Conservation (phyloP, 2,888 invertebrate genomes). For the Caradrina clavipalpis region DNA sequence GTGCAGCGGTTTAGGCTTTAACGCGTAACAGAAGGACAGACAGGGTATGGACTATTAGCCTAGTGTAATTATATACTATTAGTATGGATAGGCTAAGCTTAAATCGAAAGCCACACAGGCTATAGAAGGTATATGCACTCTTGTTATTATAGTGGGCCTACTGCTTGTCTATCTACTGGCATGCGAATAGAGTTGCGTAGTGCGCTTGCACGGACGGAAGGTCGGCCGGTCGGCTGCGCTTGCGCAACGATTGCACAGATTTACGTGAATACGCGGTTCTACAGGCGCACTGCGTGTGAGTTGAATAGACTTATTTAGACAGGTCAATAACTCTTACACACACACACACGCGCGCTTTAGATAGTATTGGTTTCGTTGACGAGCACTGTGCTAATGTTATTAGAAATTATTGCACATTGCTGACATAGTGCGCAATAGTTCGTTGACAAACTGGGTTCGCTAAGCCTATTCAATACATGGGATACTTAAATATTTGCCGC, state of each 20-base stretch:
- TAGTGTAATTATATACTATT: too few species aligned
- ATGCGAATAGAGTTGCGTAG: slow-evolving; percentile 39
- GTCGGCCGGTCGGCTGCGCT: slow-evolving; percentile 56
- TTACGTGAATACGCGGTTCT: slow-evolving; percentile 48
- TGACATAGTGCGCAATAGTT: neutral
- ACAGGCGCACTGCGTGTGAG: slow-evolving; percentile 6
- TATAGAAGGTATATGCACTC: too few species aligned
- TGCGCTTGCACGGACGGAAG: slow-evolving; percentile 44
- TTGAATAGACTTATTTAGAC: slow-evolving; percentile 28
- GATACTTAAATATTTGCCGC: slow-evolving; percentile 27
- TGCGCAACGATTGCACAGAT: slow-evolving; percentile 61
- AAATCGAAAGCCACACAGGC: neutral
- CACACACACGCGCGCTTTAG: slow-evolving; percentile 9
- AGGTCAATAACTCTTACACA: slow-evolving; percentile 29
- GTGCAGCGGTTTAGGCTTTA: too few species aligned
- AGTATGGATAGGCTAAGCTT: too few species aligned
- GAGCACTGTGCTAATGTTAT: slow-evolving; percentile 17
- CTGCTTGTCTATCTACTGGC: slow-evolving; percentile 5
- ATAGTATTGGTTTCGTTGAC: slow-evolving; percentile 10
- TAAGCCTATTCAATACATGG: neutral
- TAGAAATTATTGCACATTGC: slow-evolving; percentile 22
- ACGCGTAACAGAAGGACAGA: too few species aligned
- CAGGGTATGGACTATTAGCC: too few species aligned
- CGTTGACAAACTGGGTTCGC: slow-evolving; percentile 18
- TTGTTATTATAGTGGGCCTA: neutral